Base-by-base conservation (phyloP, 2,888 invertebrate species). In the Pterostichus madidus region DNA sequence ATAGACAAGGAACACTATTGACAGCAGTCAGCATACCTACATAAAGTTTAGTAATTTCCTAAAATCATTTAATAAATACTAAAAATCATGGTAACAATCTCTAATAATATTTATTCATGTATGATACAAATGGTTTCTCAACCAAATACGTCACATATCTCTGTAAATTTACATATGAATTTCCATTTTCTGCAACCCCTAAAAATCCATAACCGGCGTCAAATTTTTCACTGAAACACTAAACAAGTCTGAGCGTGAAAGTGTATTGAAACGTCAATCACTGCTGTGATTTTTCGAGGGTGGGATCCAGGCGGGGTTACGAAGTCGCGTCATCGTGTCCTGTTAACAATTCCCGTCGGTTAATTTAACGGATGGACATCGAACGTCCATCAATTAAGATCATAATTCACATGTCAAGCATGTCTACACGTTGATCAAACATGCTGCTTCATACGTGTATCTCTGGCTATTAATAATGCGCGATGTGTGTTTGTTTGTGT, bases 331-430 rank as follows among this genome's bases (percentile, higher is more conserved):
- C 68, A 31, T 6, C 17, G 39, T 80, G 80, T 80, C 53, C 75
- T 76, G 75, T 44, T 80, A 75, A 82, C 80, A 80, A 80, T 80
- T 56, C 75, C 80, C 35, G 39, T 39, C 39, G 61, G 81, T 82
- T 82, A 75, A 82, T 82, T 75, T 82, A 49, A 39, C 75, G 81
- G 53, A 82, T 61, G 81, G 81, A 82, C 81, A 82, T 73, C 81
- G 61, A 56, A 61, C 75, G 81, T 76, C 81, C 81, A 82, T 82
- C 81, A 82, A 82, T 82, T 82, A 75, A 73, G 75, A 75, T 53
- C 81, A 82, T 82, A 75, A 82, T 82, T 82, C 81, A 76, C 81
- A 61, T 82, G 78, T 78, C 78, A 78, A 31, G 3, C 61, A 24
- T 46, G 78, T 59, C 78, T 39, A 56, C 56, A 61, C 59, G 24